Evolutionary conservation across 2,113 vertebrate species (phyloP).

Genomic region (Triplophysa dalaica): DNA sequence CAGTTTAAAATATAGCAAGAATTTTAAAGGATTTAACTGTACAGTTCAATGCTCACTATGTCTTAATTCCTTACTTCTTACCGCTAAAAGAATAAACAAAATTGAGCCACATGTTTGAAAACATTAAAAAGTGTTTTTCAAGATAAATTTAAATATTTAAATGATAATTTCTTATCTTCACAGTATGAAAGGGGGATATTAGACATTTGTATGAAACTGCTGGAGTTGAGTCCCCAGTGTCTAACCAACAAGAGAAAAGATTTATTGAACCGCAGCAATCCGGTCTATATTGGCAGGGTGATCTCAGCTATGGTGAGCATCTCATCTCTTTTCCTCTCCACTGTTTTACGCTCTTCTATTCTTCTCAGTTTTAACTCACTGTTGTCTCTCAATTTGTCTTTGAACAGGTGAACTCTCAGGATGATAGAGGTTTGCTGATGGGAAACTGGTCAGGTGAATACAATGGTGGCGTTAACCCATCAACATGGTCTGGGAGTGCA

Average conservation of each 20-base stretch:
- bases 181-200: conserved; percentile 71
- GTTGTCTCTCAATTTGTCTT: not conserved
- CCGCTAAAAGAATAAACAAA: no score
- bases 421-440: conserved; percentile 85
- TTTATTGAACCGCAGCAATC: conserved; percentile 60
- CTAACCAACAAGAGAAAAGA: conserved; percentile 52
- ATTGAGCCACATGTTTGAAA: no score
- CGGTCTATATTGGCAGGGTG: conserved; percentile 71
- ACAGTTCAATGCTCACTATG: no score
- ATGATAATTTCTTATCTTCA: not conserved
- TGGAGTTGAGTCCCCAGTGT: conserved; percentile 72
- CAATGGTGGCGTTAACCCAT: conserved; percentile 76
- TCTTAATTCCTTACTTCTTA: no score
- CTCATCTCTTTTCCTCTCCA: not conserved
- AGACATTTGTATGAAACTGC: conserved; percentile 71
- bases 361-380: not conserved
- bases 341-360: not conserved
- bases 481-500: conserved; percentile 85
- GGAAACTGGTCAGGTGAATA: conserved; percentile 87
- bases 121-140: no score
- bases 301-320: conserved; percentile 76
- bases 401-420: conserved; percentile 85
- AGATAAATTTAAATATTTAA: no score
- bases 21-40: no score
- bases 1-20: not conserved